Conservation (phyloP, 2,113 vertebrate genomes). For the Monarcha castaneiventris region DNA sequence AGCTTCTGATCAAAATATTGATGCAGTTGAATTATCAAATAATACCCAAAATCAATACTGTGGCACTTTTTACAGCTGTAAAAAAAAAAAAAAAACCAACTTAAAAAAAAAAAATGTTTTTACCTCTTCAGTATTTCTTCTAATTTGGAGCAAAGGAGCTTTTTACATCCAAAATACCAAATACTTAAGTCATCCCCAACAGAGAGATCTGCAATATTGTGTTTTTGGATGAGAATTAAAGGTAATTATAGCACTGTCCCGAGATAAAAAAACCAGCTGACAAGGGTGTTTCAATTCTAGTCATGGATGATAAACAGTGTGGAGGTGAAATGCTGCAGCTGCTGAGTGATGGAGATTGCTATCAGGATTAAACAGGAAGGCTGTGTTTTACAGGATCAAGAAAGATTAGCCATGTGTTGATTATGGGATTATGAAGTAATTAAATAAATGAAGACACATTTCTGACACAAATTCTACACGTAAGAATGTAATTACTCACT, state of each 20-base stretch:
- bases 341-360: constrained; percentile 43
- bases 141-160: not conserved
- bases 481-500: not conserved
- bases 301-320: constrained; percentile 28
- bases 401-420: constrained; percentile 53
- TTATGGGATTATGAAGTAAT: constrained; percentile 56
- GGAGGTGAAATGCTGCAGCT: constrained; percentile 51
- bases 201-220: not conserved
- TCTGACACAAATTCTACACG: constrained; percentile 10
- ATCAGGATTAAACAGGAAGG: constrained; percentile 53
- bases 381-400: constrained; percentile 48
- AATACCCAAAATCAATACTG: not conserved
- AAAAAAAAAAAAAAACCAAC: rapidly evolving
- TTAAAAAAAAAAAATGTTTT: not conserved
- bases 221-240: not conserved
- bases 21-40: not conserved
- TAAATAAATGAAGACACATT: constrained; percentile 58
- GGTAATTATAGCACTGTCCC: not conserved
- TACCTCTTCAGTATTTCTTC: not conserved
- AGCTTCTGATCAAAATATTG: not conserved
- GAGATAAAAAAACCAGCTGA: not conserved
- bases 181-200: not conserved
- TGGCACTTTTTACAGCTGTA: not conserved
- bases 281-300: constrained; percentile 32
- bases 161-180: not conserved